Base-by-base conservation (phyloP, 2,113 vertebrate species). In the Malurus alboscapulatus region DNA sequence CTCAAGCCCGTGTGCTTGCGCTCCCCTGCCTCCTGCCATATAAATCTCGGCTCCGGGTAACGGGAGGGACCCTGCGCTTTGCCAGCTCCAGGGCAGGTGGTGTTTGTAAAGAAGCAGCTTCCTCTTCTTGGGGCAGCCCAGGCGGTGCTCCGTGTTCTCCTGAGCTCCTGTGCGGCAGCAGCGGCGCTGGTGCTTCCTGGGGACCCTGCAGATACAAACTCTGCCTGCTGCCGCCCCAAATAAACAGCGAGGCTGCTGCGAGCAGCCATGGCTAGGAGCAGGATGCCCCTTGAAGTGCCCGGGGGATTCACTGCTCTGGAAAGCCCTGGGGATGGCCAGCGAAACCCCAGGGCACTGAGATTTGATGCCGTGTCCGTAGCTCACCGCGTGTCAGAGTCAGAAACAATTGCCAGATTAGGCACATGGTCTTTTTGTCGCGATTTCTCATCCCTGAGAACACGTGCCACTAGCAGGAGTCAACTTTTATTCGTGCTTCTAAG, bases 131-230 rank as follows among this genome's bases (percentile, higher is more conserved):
- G 34, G 59, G 27, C 67, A 84, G 59, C 24, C 36, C 61, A 47
- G 78, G 69, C 73, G 69, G 48, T 0, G 3, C n/a, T 88, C 80
- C 2, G 0, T 30, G 14, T 8, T 51, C 21, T 80, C 47, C 84
- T 78, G 84, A 9, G 66, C 48, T 77, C 27, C 29, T 18, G 4
- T 0, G 0, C 36, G 29, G 32, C 19, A 68, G 67, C 38, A 18
- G 67, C 1, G 18, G 47, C 3, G 1, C 48, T 7, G 62, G 16
- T 25, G 42, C 6, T 48, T 19, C 25, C 66, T 2, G 0, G 32
- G 11, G 38, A 40, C 0, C 5, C n/a, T 2, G 1, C 0, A 1
- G 38, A 30, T 44, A 67, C 4, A 0, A 9, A 59, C 34, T 9
- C 22, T 40, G 19, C 51, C 30, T 3, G 61, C 40, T 54, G 61